Base-by-base conservation (phyloP, 2,888 invertebrate genomes). In the Arenicola marina region DNA sequence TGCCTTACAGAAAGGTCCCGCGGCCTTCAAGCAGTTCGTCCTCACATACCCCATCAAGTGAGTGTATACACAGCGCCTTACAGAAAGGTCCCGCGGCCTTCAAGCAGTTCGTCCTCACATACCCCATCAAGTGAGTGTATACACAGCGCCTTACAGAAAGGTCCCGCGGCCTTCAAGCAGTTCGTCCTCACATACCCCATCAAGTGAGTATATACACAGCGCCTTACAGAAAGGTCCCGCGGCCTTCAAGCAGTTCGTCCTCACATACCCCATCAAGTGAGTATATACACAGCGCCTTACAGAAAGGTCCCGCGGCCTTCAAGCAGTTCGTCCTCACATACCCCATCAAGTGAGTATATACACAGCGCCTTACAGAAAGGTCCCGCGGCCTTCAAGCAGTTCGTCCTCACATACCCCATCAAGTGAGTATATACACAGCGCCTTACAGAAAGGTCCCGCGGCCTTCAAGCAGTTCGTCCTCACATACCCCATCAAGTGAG, bases 81-180 rank as follows among this genome's bases (percentile, higher is more conserved):
- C 26, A 46, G 28, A 61, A 55, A 31, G 60, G 63, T 11, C 54
- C 34, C 26, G 45, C 34, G 28, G 38, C 53, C n/a, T 15, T 59
- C 33, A 59, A 62, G 46, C 26, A 54, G 33, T 51, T 56, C 53
- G 38, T 66, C 31, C 33, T 54, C 21, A 48, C 51, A 24, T 44
- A 56, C 34, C 66, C 66, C 2, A 33, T 51, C 21, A 56, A 63
- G 66, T 66, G 48, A 59, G 56, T 53, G 26, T n/a, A n/a, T n/a
- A n/a, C 33, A 43, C n/a, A 24, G 29, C 21, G 55, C 60, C 11
- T 31, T 60, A 0, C 26, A 46, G 28, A 61, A 55, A 31, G 60
- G 63, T 11, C 54, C 34, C 26, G 45, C 34, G 28, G 38, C 53
- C n/a, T 15, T 59, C 33, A 59, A 62, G 46, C 26, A 54, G 33